Evolutionary conservation across 1,140 invertebrate species (phyloP), one percentile per base, ranked within the genome.

Genomic region (Drosophila truncata): DNA sequence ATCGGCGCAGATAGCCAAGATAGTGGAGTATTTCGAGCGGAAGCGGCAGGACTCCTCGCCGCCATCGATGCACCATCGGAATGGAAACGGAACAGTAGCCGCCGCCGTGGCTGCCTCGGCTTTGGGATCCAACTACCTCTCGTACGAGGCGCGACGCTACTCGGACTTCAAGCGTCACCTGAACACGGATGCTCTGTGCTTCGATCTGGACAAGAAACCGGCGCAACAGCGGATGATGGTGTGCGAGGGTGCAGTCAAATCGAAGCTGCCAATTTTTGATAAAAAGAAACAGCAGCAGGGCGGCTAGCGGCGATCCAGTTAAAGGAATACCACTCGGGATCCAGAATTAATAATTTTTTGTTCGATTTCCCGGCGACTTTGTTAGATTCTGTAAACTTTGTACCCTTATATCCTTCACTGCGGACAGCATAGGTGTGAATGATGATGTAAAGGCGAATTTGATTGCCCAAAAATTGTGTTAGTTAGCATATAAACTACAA

Each of bases 21-120:
- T 97, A 65, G 97, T 98, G 13, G 97, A 98, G 74, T 98, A 97
- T 91, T 97, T 98, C 88, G 97, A 98, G 92, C 94, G 96, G 16
- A 97, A 97, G 93, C 94, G 95, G 20, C 94, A 93, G 49, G 92
- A 92, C 47, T 84, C 74, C 3, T 71, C 80, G 49, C 82, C 86
- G 49, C 78, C 90, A 9, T 84, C 85, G 33, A 60, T 82, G 61
- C 84, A 59, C 66, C 44, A 93, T 93, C 39, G 93, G 10, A 73
- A 73, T 39, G 63, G 91, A 23, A 82, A 80, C 58, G 76, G 88
- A 0, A 90, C 77, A 9, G 79, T 91, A 44, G 88, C 90, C 7
- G 83, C 86, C 25, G 90, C 84, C 8, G 88, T 85, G n/a, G 87
- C 91, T 44, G 85, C 88, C 11, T 91, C 80, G 6, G 84, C 91